Evolutionary conservation across 2,888 invertebrate species (phyloP).

Genomic region (Macropis europaea): DNA sequence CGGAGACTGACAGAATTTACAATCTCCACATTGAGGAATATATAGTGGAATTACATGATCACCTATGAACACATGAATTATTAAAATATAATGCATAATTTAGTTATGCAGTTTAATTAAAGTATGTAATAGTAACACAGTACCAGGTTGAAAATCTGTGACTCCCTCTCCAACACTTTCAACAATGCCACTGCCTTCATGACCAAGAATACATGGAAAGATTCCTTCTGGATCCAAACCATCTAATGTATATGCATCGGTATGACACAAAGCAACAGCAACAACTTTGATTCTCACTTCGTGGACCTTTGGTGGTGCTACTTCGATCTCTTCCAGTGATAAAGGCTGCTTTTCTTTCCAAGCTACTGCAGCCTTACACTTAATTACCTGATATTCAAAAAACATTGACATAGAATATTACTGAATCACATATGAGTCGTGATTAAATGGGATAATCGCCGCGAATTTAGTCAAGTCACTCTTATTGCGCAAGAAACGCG

Average conservation of each 20-base stretch:
- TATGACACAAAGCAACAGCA: constrained; percentile 94
- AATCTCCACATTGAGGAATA: constrained; percentile 97
- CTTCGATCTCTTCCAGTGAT: constrained; percentile 94
- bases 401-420: constrained; percentile 5
- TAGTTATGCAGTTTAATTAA: background rate
- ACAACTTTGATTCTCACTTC: constrained; percentile 93
- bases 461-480: too few species aligned
- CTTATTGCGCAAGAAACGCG: too few species aligned
- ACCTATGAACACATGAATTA: constrained; percentile 79
- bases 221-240: constrained; percentile 95
- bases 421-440: background rate
- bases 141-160: constrained; percentile 90
- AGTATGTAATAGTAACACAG: background rate
- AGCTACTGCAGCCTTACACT: constrained; percentile 97
- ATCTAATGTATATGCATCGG: constrained; percentile 93
- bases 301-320: constrained; percentile 95
- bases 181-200: constrained; percentile 98
- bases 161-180: constrained; percentile 97
- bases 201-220: constrained; percentile 96
- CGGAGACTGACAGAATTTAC: constrained; percentile 96
- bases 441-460: too few species aligned
- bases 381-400: constrained; percentile 85
- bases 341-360: constrained; percentile 96
- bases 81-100: constrained; percentile 12
- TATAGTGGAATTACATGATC: constrained; percentile 99